phyloP scores from a whole-genome alignment of 2,888 invertebrate species.

The Sycophila texana region DNA sequence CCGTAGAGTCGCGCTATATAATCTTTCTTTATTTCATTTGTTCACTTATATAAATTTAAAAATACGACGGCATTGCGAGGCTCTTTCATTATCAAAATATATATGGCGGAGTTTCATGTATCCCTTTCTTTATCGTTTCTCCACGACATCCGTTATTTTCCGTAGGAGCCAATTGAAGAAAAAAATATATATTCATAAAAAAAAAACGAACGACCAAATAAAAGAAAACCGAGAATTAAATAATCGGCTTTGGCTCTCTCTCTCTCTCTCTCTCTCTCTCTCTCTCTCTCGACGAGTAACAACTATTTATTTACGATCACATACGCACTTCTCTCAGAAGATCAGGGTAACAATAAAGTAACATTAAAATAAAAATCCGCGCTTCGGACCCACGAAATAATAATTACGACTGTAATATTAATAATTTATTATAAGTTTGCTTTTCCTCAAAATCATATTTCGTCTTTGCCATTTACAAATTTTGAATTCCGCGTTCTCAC shows the following conservation, averaged over 20 bases:
- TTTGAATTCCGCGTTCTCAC: conserved; percentile 29
- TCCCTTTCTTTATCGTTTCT: conserved; percentile 2
- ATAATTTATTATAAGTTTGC: conserved; percentile 3
- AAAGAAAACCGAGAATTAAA: conserved; percentile 42
- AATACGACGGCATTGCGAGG: conserved; percentile 52
- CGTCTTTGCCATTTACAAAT: conserved; percentile 28
- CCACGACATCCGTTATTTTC: conserved; percentile 33
- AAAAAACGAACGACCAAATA: conserved; percentile 41
- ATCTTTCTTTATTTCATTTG: conserved; percentile 6
- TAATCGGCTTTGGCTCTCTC: conserved; percentile 36
- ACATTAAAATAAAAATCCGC: conserved; percentile 21
- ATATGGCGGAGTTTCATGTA: conserved; percentile 35
- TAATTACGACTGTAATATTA: conserved; percentile 29
- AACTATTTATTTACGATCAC: conserved; percentile 32
- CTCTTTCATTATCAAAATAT: conserved; percentile 53
- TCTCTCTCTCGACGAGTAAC: conserved; percentile 43
- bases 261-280: conserved; percentile 28
- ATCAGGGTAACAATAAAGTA: conserved; percentile 50
- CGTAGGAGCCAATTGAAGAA: conserved; percentile 37
- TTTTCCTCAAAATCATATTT: conserved; percentile 11
- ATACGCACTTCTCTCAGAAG: conserved; percentile 39
- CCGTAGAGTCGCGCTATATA: conserved; percentile 23
- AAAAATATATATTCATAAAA: conserved; percentile 17
- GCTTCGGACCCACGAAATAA: conserved; percentile 21
- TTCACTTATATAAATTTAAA: conserved; percentile 46